Conservation (phyloP, 2,113 vertebrate species). For the Megaleporinus macrocephalus region DNA sequence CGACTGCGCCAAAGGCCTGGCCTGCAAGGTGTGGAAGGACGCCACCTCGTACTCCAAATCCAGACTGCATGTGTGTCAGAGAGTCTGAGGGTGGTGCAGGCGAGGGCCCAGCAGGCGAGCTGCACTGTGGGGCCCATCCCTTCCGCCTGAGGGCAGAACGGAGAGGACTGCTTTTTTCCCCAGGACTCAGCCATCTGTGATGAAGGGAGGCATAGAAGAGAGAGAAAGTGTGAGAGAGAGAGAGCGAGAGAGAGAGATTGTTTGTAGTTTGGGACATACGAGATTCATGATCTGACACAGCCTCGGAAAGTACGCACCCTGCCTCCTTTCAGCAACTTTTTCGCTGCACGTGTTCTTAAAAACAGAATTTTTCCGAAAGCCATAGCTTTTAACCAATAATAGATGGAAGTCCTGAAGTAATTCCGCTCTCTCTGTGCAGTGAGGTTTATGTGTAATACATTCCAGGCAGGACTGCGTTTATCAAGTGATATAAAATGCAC, state of each 20-base stretch:
- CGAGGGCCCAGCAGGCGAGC: not conserved
- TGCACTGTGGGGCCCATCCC: conserved; percentile 17
- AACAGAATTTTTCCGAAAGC: conserved; percentile 35
- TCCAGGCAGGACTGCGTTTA: conserved; percentile 5
- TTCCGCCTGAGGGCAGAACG: conserved; percentile 32
- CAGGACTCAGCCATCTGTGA: conserved; percentile 46
- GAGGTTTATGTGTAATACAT: not conserved
- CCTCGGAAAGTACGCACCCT: not conserved
- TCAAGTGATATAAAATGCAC: not conserved
- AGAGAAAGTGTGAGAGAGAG: not conserved
- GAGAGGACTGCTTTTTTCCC: conserved; percentile 11
- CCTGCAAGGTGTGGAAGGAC: conserved; percentile 98
- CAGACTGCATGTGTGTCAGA: conserved; percentile 97
- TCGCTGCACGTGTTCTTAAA: conserved; percentile 37
- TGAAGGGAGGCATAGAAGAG: conserved; percentile 46
- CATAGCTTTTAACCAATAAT: conserved; percentile 34
- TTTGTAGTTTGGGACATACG: conserved; percentile 3
- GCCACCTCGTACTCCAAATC: conserved; percentile 95
- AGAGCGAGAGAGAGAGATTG: conserved; percentile 30
- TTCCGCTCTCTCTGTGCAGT: conserved; percentile 3
- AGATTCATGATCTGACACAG: conserved; percentile 21
- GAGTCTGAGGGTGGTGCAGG: conserved; percentile 79
- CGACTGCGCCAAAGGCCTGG: conserved; percentile 90
- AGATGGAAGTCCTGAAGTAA: not conserved
- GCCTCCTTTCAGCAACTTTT: conserved; percentile 1